These are phyloP conservation scores for Xenopus tropicalis DNA, from an alignment of 2,113 vertebrate species.

Conservation along the genomic window UCB_Xtro_10.0 CM004443.2:22079501-22080000, in stretches of 20 bases:
- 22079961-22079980: constrained; percentile 58
- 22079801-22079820: constrained; percentile 36
- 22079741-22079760: no score
- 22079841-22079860: constrained; percentile 74
- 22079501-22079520: not conserved
- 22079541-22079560: constrained; percentile 18
- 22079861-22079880: constrained; percentile 91
- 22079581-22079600: not conserved
- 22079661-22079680: not conserved
- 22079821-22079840: constrained; percentile 62
- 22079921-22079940: constrained; percentile 79
- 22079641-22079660: not conserved
- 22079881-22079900: constrained; percentile 91
- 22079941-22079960: constrained; percentile 65
- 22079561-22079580: constrained; percentile 19
- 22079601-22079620: constrained; percentile 60
- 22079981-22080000: constrained; percentile 31
- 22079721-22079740: no score
- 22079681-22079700: not conserved
- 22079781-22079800: constrained; percentile 48
- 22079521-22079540: not conserved
- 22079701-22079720: not conserved
- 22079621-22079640: constrained; percentile 48
- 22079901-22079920: constrained; percentile 73
- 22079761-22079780: constrained; percentile 57